These are phyloP conservation scores for Clivina fossor DNA, from an alignment of 2,888 invertebrate genomes.

Conservation along the genomic window DNA sequence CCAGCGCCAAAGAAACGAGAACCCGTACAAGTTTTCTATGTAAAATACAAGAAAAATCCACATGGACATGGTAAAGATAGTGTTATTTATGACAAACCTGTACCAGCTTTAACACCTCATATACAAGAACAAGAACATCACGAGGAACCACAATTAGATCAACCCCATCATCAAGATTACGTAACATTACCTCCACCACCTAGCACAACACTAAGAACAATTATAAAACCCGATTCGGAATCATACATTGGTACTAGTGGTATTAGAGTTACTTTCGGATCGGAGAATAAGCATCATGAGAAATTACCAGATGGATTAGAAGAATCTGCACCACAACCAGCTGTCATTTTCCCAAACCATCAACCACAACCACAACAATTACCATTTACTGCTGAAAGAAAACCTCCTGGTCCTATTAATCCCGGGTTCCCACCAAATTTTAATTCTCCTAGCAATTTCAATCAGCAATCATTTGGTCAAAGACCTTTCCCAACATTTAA, in stretches of 20 bases:
- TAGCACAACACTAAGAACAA: slow-evolving; percentile 78
- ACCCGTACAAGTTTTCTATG: slow-evolving; percentile 88
- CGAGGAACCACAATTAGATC: slow-evolving; percentile 54
- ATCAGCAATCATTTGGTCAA: slow-evolving; percentile 17
- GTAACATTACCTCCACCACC: slow-evolving; percentile 58
- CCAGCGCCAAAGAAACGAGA: slow-evolving; percentile 69
- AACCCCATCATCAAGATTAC: slow-evolving; percentile 55
- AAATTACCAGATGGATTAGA: slow-evolving; percentile 58
- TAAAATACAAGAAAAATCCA: slow-evolving; percentile 85
- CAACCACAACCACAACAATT: slow-evolving; percentile 29
- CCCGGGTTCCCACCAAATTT: slow-evolving; percentile 36
- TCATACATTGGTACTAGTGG: slow-evolving; percentile 78
- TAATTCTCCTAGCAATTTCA: slow-evolving; percentile 20
- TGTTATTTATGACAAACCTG: slow-evolving; percentile 76
- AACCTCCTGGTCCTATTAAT: slow-evolving; percentile 37
- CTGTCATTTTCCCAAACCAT: slow-evolving; percentile 56
- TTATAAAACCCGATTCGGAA: slow-evolving; percentile 86
- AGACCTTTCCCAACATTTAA: slow-evolving; percentile 34
- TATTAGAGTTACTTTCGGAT: slow-evolving; percentile 80
- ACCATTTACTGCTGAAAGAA: slow-evolving; percentile 39
- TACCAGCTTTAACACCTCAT: slow-evolving; percentile 75
- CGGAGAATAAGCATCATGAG: slow-evolving; percentile 59
- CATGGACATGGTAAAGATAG: slow-evolving; percentile 69
- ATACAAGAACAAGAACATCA: slow-evolving; percentile 61
- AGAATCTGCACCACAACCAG: slow-evolving; percentile 67